These are phyloP conservation scores for Oreochromis spilurus DNA, from an alignment of 2,113 vertebrate genomes.

Conservation along the genomic window DNA sequence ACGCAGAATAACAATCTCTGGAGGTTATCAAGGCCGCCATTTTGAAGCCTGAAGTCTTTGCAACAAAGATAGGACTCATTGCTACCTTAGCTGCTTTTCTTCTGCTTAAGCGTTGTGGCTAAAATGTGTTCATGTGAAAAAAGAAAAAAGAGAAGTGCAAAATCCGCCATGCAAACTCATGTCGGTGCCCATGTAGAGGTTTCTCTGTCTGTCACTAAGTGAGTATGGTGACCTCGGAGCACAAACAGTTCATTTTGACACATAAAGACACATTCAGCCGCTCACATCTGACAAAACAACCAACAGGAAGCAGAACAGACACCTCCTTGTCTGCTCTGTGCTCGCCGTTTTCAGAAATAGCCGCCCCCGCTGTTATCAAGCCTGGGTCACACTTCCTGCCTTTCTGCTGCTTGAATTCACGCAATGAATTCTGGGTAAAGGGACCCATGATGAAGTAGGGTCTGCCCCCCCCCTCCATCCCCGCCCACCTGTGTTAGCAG, in stretches of 20 bases:
- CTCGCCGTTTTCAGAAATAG: conserved; percentile 38
- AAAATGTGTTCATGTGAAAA: not conserved
- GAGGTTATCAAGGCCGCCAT: not conserved
- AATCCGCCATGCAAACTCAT: not conserved
- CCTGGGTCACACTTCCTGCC: conserved; percentile 61
- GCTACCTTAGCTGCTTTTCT: rapidly evolving
- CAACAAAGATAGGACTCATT: not conserved
- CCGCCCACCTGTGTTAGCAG: not conserved
- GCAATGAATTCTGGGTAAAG: conserved; percentile 40
- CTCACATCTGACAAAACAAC: conserved; percentile 63
- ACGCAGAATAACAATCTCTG: not conserved
- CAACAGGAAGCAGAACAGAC: conserved; percentile 61
- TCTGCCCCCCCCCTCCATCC: not conserved
- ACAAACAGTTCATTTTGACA: conserved; percentile 47
- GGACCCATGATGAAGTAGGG: not conserved
- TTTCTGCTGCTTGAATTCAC: conserved; percentile 19
- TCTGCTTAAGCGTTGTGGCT: not conserved
- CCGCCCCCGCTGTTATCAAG: conserved; percentile 50
- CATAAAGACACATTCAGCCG: conserved; percentile 46
- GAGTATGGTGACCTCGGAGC: not conserved
- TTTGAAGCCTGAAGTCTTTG: not conserved
- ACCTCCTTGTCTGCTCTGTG: conserved; percentile 41
- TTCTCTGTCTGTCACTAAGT: not conserved
- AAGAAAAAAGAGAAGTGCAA: not conserved
- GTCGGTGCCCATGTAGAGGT: not conserved